Conservation (phyloP, 2,888 invertebrate genomes). For the Pachycephus smyrnensis region DNA sequence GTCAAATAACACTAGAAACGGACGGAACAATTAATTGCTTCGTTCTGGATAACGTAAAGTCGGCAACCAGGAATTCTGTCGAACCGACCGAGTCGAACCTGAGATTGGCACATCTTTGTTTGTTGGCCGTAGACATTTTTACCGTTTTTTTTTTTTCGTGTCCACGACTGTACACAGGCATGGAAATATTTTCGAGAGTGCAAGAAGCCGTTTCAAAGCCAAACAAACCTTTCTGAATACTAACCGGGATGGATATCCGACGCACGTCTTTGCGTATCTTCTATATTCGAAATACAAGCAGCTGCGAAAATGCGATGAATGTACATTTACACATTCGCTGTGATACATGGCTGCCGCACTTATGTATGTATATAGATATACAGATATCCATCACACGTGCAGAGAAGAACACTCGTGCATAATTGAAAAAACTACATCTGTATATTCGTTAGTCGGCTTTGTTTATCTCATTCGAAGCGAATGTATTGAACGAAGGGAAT, state of each 20-base stretch:
- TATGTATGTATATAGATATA: too few species aligned
- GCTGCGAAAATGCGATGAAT: not conserved
- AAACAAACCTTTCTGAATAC: not conserved
- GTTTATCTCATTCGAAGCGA: not conserved
- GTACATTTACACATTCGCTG: not conserved
- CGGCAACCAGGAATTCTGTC: not conserved
- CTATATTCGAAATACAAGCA: not conserved
- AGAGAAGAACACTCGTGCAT: not conserved
- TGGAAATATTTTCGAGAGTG: not conserved
- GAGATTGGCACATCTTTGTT: not conserved
- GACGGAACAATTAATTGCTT: not conserved
- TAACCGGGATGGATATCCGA: not conserved
- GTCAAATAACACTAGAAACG: not conserved
- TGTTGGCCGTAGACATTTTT: not conserved
- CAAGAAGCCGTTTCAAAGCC: not conserved
- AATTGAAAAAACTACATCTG: not conserved
- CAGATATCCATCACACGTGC: not conserved
- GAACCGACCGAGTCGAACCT: not conserved
- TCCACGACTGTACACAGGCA: not conserved
- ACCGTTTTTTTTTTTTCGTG: not conserved
- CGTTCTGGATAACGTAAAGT: not conserved
- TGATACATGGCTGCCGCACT: not conserved
- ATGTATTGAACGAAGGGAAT: constrained; percentile 1
- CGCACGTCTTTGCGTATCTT: not conserved
- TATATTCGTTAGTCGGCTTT: not conserved